Conservation (phyloP, 2,113 vertebrate species). For the Tenebrosternarchus preto region DNA sequence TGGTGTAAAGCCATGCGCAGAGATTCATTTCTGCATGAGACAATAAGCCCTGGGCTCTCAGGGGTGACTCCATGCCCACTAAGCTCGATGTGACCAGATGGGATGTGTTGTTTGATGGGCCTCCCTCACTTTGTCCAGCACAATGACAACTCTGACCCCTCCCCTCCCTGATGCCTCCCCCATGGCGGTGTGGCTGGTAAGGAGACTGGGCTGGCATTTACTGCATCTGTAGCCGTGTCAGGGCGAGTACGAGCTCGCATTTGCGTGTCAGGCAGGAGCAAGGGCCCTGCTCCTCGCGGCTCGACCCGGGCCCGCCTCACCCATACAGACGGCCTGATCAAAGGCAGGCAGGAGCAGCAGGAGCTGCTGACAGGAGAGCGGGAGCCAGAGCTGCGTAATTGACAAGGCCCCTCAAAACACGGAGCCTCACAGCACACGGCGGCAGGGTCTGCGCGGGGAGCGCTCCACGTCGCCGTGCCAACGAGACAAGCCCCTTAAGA, state of each 20-base stretch:
- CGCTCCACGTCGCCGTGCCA: constrained; percentile 18
- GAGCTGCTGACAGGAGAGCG: constrained; percentile 68
- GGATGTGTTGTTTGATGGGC: constrained; percentile 66
- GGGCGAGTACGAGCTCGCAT: constrained; percentile 64
- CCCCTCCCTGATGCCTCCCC: constrained; percentile 49
- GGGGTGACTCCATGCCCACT: constrained; percentile 48
- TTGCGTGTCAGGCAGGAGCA: constrained; percentile 54
- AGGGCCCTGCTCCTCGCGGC: constrained; percentile 44
- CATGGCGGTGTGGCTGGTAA: constrained; percentile 60
- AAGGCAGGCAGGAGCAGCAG: constrained; percentile 72
- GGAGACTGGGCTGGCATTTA: constrained; percentile 67
- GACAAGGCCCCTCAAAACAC: constrained; percentile 66
- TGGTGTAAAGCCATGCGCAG: constrained; percentile 57
- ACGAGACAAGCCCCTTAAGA: constrained; percentile 55
- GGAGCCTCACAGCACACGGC: constrained; percentile 26
- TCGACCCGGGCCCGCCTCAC: constrained; percentile 55
- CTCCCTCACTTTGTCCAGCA: constrained; percentile 58
- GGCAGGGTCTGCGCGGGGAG: constrained; percentile 28
- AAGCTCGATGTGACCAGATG: constrained; percentile 67
- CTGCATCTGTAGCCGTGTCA: constrained; percentile 65
- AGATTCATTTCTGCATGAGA: constrained; percentile 57
- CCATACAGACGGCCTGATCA: constrained; percentile 74
- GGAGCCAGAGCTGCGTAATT: constrained; percentile 73
- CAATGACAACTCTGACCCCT: constrained; percentile 50
- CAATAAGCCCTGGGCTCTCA: constrained; percentile 46